Base-by-base conservation (phyloP, 2,113 vertebrate species). In the Alosa alosa region DNA sequence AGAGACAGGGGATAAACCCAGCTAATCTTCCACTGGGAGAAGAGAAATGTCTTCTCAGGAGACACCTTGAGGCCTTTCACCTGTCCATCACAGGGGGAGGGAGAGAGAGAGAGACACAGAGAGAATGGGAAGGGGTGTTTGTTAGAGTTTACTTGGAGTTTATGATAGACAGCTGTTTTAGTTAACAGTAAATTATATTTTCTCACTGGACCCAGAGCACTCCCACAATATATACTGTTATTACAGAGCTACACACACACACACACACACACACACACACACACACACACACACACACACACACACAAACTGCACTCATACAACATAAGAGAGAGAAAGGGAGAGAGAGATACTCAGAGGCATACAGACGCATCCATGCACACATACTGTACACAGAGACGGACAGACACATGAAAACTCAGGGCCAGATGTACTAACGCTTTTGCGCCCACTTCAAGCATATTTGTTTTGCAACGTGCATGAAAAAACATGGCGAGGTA, bases 21-120 rank as follows among this genome's bases (percentile, higher is more conserved):
- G 22, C n/a, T 68, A 68, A 68, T 68, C 60, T 10, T 68, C 22
- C 60, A 68, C 11, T 6, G 60, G 25, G 60, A 25, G 60, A 68
- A 68, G 60, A n/a, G 60, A n/a, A 68, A 25, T 68, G n/a, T n/a
- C 60, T 68, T 68, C 60, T 68, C 60, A 68, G 60, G 60, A 25
- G 60, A 68, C 60, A 68, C 22, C 60, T 68, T 22, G n/a, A 25
- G 60, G 60, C 60, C 25, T 25, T 68, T 68, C 60, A 68, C 60
- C 60, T 31, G 60, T 68, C 60, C 25, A 68, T 68, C 60, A 68
- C 20, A 68, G 25, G 3, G 22, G 6, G 25, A 31, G 60, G 9
- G 20, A 13, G n/a, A 25, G n/a, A 25, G 60, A 22, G 55, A 20
- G 55, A 60, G 55, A 60, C 0, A 60, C 18, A 60, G 55, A 22